These are phyloP conservation scores for Balearica regulorum DNA, from an alignment of 2,797 vertebrate species.

Conservation along the genomic window DNA sequence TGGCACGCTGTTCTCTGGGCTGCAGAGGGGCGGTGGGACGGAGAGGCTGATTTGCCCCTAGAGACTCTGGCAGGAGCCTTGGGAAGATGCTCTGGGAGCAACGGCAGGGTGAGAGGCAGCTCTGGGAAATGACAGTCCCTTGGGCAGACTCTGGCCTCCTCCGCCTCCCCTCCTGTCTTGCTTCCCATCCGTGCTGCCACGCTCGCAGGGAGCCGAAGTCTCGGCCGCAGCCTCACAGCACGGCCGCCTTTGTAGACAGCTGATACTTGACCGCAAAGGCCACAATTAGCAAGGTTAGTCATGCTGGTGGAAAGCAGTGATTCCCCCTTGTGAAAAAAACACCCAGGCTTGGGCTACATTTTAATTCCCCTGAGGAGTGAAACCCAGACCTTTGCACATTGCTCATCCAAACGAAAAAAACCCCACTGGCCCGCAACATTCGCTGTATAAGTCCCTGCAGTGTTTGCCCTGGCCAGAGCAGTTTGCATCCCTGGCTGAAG, in stretches of 20 bases:
- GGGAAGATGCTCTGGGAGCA: not conserved
- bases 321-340: not conserved
- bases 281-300: not conserved
- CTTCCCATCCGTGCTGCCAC: rapidly evolving
- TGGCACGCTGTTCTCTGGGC: rapidly evolving
- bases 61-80: not conserved
- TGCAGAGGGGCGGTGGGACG: not conserved
- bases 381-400: rapidly evolving
- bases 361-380: not conserved
- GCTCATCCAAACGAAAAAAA: not conserved
- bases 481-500: not conserved
- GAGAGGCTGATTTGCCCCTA: not conserved
- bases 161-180: not conserved
- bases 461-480: not conserved
- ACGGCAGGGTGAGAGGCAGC: not conserved
- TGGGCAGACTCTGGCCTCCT: not conserved
- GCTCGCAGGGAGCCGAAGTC: not conserved
- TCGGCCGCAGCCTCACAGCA: rapidly evolving
- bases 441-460: not conserved
- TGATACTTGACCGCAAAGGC: not conserved
- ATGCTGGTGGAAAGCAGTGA: not conserved
- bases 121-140: not conserved
- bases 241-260: not conserved
- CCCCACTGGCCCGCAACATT: rapidly evolving
- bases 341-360: not conserved